Evolutionary conservation across 2,888 invertebrate species (phyloP), one percentile per base, ranked within the genome.

Genomic region (Perizoma affinitatum): DNA sequence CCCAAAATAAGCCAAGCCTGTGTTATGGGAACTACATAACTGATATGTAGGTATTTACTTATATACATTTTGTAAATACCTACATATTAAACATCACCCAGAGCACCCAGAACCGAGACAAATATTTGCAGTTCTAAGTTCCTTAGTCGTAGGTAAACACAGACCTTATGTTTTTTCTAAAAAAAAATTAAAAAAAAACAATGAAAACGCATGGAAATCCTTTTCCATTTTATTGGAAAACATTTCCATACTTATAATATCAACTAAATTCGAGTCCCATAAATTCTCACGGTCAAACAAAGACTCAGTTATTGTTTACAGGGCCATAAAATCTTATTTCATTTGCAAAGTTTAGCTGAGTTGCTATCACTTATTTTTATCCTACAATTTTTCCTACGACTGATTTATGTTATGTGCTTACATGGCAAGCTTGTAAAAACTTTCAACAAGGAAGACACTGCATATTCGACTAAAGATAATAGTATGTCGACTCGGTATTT

Each of bases 341-440:
- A 48, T 47, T 46, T 60, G 36, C 9, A 36, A 57, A 65, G 58
- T 61, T 65, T 53, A 55, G 65, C 61, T 56, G 61, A 65, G 46
- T 65, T 51, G 55, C 57, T 56, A 58, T 63, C 54, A 63, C 10
- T 58, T 65, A 60, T 64, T 63, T 64, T 62, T 58, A 67, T 66
- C 57, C 45, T 42, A 52, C 48, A 60, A 55, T 57, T 62, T 57
- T 48, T 58, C 35, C 40, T 47, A 51, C 42, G 53, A 53, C 66
- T 54, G 70, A 71, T 71, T 71, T 71, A 70, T 69, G 49, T 49
- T 53, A 38, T 58, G 61, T 58, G 62, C 64, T 68, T 62, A 61
- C 60, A 56, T 57, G 46, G 67, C 64, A 54, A 48, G 62, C 66
- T 69, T 68, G 66, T 68, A 67, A 68, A 63, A 67, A 63, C 63